Percentiles rank a stretch among this genome's conserved stretches.
Conservation (phyloP, 2,113 vertebrate species). For the Crotalus horridus region DNA sequence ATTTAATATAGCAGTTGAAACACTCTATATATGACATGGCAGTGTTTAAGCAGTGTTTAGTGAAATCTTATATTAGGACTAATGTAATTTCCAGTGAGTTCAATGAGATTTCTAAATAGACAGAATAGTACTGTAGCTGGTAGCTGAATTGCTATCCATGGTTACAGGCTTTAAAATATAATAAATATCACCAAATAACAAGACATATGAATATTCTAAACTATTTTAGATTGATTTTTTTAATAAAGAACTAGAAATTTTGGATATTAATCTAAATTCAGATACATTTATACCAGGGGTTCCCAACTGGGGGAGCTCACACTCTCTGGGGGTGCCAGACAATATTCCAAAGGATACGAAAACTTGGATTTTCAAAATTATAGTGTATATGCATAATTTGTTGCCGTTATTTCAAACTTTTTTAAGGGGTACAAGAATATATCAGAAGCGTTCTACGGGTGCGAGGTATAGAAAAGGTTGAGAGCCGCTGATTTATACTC, state of each 20-base stretch:
- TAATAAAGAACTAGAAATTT: neutral
- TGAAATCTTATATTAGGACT: neutral
- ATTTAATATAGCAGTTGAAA: neutral
- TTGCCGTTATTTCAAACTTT: too few species aligned
- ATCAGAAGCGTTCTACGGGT: too few species aligned
- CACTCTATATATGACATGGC: neutral
- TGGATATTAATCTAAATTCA: accelerated
- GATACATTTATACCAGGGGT: neutral
- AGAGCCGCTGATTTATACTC: neutral
- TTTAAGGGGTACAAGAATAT: too few species aligned
- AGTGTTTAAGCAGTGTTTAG: neutral
- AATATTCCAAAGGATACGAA: too few species aligned
- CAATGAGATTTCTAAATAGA: neutral
- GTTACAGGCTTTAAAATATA: neutral
- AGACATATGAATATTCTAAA: neutral
- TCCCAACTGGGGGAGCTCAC: too few species aligned
- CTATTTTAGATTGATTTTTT: neutral
- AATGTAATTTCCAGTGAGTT: neutral
- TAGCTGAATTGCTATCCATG: neutral
- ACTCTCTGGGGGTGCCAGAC: too few species aligned
- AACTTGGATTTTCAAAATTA: too few species aligned
- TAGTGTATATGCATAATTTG: too few species aligned
- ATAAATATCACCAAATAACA: neutral
- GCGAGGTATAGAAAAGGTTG: too few species aligned
- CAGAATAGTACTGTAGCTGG: neutral